phyloP scores from a whole-genome alignment of 2,113 vertebrate species.

The Ptilorrhoa leucosticta region DNA sequence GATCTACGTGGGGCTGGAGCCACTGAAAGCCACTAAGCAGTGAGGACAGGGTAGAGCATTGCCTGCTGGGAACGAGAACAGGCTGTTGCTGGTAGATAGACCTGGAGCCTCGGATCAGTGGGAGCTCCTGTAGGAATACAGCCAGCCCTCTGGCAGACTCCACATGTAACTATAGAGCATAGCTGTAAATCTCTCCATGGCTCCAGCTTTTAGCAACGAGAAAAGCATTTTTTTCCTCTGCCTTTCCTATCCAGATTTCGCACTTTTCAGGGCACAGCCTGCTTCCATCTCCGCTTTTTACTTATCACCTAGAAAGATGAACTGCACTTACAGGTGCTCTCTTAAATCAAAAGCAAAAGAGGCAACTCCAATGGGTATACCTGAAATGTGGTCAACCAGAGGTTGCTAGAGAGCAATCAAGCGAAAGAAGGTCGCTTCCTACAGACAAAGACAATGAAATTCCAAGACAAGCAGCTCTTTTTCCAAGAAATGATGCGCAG shows the following conservation, averaged over 20 bases:
- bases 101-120: neutral
- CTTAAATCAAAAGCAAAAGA: neutral
- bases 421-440: neutral
- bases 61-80: neutral
- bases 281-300: neutral
- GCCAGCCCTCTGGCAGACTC: neutral
- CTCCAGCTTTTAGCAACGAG: neutral
- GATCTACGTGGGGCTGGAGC: neutral
- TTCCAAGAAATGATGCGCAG: neutral
- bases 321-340: neutral
- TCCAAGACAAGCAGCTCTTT: neutral
- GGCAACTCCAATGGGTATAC: neutral
- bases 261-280: neutral
- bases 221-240: neutral
- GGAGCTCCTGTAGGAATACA: neutral
- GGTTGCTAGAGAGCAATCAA: neutral
- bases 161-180: fast-evolving
- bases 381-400: neutral
- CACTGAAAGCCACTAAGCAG: neutral
- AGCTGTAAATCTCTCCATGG: neutral
- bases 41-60: neutral
- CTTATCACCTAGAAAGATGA: neutral
- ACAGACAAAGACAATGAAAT: neutral
- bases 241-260: neutral
- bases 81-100: neutral